Evolutionary conservation across 2,888 invertebrate genomes (phyloP), one percentile per base, ranked within the genome.

Genomic region (Amphipoea lucens): DNA sequence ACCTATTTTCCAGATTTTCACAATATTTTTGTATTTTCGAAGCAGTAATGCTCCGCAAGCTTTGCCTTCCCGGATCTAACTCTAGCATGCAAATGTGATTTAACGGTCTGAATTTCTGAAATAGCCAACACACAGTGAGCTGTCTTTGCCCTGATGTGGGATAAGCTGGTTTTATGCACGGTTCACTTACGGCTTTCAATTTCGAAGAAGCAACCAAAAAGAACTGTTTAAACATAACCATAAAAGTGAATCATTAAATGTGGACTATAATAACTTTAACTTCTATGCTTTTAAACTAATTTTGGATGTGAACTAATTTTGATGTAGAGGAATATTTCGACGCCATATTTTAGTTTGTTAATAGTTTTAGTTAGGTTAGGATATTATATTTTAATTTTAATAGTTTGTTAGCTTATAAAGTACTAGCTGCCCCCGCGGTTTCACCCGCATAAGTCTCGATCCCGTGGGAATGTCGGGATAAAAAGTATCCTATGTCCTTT

Each of bases 61-160:
- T 72, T n/a, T 74, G 3, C 36, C 14, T 73, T 36, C 2, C 17
- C 23, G 36, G 36, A 36, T 48, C 48, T 69, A 48, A 36, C 12
- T 17, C 6, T 36, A 9, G 42, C 17, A 48, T 74, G 73, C 48
- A 48, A 72, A 72, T 72, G n/a, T 68, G 72, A 36, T 36, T 62
- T 23, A 36, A 36, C 70, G 23, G 7, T 60, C 36, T 60, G 36
- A 70, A 62, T 62, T 70, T 36, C 36, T 70, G 23, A 70, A 63
- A 70, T 62, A 70, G 5, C 17, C 23, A 70, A n/a, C 36, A 36
- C 36, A 36, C 5, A 20, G 36, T 70, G 17, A 70, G 9, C 3
- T 48, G 48, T 20, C 29, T 70, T 62, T 17, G 17, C 23, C 3
- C 1, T 40, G 17, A 57, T 40, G 23, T 40, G 17, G 17, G 36